Evolutionary conservation across 2,888 invertebrate genomes (phyloP), one percentile per base, ranked within the genome.

Genomic region (Sinopyrophorus schimmeli): DNA sequence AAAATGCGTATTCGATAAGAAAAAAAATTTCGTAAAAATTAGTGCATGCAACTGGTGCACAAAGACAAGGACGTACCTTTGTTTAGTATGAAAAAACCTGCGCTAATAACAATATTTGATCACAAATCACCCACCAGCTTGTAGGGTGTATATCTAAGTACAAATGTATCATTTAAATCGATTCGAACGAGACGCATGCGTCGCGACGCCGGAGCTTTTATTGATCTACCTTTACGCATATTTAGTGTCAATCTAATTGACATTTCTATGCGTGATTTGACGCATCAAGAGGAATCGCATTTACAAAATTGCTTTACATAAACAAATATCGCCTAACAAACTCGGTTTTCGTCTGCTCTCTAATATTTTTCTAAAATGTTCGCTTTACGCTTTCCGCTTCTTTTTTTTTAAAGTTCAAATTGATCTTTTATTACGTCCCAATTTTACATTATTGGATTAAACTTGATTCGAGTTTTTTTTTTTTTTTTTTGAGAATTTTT

Each of bases 121-220:
- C 57, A 56, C 53, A 59, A 60, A 56, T 48, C 62, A 64, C 64
- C 62, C 62, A 58, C 50, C 54, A 55, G 58, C 51, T 60, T 59
- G 53, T 53, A 58, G 65, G 67, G 61, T 63, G 66, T 61, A 63
- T 52, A 57, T 57, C 53, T 54, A 58, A 63, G 56, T 58, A 61
- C 51, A 54, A 51, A 52, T 54, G 38, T 69, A 68, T 69, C 62
- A 67, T 67, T 69, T 62, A 32, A 40, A 47, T 49, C 38, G 44
- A 43, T 53, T 47, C 32, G 37, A 43, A 28, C 1, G 30, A 14
- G 49, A 65, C 67, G 69, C 69, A 63, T 66, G 68, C 69, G 62
- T 40, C 39, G 42, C 39, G 35, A 57, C 61, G 64, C 61, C 52
- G 52, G 58, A 54, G 58, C 50, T 43, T 54, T 44, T 64, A 67